phyloP scores from a whole-genome alignment of 2,113 vertebrate genomes.

The Mellivora capensis region DNA sequence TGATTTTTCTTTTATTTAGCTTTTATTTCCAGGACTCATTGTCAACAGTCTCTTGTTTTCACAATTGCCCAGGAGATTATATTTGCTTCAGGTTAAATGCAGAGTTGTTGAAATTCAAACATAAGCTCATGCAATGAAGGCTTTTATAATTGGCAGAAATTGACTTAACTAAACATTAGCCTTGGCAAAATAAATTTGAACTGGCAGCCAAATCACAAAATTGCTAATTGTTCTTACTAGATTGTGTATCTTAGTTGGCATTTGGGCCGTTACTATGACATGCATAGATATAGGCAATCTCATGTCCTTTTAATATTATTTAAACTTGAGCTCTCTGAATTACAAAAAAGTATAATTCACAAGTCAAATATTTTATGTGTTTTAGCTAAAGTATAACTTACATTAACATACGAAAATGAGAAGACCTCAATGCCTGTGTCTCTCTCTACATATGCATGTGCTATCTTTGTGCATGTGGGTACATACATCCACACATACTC shows the following conservation, averaged over 20 bases:
- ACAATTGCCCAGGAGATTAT: constrained; percentile 1
- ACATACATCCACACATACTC: rapidly evolving
- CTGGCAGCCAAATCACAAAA: constrained; percentile 65
- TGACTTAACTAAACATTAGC: constrained; percentile 50
- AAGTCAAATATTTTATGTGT: neutral
- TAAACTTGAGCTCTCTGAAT: neutral
- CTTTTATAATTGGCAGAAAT: constrained; percentile 40
- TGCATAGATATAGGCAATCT: neutral
- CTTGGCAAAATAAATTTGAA: constrained; percentile 65
- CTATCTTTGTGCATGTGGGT: neutral
- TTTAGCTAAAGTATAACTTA: neutral
- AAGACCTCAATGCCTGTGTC: neutral
- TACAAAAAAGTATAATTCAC: neutral
- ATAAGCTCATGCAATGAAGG: neutral
- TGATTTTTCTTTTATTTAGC: neutral
- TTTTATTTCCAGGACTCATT: neutral
- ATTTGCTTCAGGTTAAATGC: constrained; percentile 20
- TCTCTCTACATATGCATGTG: neutral
- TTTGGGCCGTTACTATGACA: neutral
- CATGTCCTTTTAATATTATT: neutral
- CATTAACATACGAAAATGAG: neutral
- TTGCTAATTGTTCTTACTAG: constrained; percentile 56
- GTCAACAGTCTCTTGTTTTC: constrained; percentile 45
- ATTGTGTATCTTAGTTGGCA: neutral
- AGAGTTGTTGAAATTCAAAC: constrained; percentile 35